These are phyloP conservation scores for Creontiades dilutus DNA, from an alignment of 2,888 invertebrate species.

Conservation along the genomic window DNA sequence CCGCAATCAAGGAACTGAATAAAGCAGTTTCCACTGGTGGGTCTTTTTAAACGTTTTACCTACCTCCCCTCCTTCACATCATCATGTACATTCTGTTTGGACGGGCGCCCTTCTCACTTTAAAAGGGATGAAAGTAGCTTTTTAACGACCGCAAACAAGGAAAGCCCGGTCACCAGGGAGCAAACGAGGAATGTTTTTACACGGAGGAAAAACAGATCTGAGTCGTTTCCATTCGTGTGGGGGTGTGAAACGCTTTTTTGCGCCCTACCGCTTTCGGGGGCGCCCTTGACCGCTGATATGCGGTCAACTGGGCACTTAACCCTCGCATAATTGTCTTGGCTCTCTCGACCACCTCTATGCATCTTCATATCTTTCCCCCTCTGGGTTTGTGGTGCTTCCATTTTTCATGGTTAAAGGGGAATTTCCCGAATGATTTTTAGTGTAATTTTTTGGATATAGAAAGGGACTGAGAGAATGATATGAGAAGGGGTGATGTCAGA, in stretches of 20 bases:
- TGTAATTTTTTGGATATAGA: too few relatives aligned
- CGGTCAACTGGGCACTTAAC: conserved; percentile 61
- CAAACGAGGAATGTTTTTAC: conserved; percentile 56
- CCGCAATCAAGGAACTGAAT: conserved; percentile 64
- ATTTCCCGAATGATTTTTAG: not conserved
- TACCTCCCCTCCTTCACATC: not conserved
- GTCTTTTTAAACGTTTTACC: conserved; percentile 57
- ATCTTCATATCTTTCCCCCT: conserved; percentile 24
- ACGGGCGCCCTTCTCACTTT: conserved; percentile 28
- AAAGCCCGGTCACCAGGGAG: not conserved
- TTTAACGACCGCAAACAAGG: conserved; percentile 64
- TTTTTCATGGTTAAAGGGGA: not conserved
- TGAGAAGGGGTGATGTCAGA: too few relatives aligned
- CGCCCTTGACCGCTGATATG: conserved; percentile 52
- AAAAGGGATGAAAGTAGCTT: conserved; percentile 63
- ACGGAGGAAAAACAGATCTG: conserved; percentile 38
- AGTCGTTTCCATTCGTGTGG: conserved; percentile 40
- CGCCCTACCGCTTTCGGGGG: not conserved
- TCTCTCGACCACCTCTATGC: conserved; percentile 35
- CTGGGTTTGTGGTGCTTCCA: not conserved
- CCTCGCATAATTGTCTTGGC: conserved; percentile 61
- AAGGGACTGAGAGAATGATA: too few relatives aligned
- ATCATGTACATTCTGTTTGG: conserved; percentile 13
- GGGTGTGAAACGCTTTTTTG: conserved; percentile 53
- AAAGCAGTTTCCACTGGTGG: conserved; percentile 62